These are phyloP conservation scores for Hapalemur alaotrensis DNA, from an alignment of 2,797 vertebrate genomes.

Conservation along the genomic window DNA sequence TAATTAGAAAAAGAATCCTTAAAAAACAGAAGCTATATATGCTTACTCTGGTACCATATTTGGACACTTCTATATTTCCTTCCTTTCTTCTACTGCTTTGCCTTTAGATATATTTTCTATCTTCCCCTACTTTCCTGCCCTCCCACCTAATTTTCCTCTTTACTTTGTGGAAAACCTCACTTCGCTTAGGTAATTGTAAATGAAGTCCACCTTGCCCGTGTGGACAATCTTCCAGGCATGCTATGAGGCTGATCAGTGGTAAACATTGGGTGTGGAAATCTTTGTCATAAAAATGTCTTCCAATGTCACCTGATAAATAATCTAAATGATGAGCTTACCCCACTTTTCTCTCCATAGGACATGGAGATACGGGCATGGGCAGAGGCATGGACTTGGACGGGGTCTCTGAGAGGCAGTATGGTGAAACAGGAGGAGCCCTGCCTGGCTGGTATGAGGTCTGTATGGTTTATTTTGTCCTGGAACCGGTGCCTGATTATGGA, in stretches of 20 bases:
- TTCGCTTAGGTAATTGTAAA: neutral
- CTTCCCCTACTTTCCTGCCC: neutral
- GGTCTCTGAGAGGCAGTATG: neutral
- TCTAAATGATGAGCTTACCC: neutral
- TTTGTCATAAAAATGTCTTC: neutral
- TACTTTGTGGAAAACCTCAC: neutral
- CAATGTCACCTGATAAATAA: neutral
- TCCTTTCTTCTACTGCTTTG: neutral
- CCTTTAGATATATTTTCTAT: neutral
- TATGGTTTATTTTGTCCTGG: neutral
- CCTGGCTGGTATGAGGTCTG: neutral
- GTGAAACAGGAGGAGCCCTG: neutral
- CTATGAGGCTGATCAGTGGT: neutral
- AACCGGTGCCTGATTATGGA: neutral
- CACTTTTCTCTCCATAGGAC: neutral
- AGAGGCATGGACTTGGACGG: neutral
- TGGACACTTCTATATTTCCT: neutral
- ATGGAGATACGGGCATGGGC: neutral
- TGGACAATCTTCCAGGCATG: neutral
- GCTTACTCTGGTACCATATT: neutral
- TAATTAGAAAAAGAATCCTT: neutral
- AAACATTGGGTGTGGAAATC: neutral
- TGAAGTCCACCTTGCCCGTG: neutral
- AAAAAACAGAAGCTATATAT: neutral
- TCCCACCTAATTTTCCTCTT: neutral